Base-by-base conservation (phyloP, 2,888 invertebrate genomes). In the Sisyra nigra region DNA sequence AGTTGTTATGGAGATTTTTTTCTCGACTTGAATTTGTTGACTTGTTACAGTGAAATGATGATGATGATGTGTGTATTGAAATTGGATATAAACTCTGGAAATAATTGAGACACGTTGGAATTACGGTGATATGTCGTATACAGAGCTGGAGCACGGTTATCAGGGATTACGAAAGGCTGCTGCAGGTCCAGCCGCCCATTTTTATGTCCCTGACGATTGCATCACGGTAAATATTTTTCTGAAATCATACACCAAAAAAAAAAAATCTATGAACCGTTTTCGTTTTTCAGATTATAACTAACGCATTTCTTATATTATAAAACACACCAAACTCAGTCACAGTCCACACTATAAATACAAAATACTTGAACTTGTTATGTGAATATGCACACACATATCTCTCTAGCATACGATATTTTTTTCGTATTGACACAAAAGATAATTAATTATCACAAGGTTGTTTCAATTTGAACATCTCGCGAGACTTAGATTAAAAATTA, bases 121-220 rank as follows among this genome's bases (percentile, higher is more conserved):
- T 31, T 31, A n/a, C 10, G 31, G 10, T 31, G 11, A 31, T 31
- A 88, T 89, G 89, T 89, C 88, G 61, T 89, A 89, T 66, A 87
- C 87, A 61, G 88, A 89, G 71, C 69, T 89, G 57, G 89, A 89
- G 70, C 84, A 85, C 69, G 89, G 89, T 54, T 89, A 89, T 69
- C 88, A 87, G 73, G 88, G 81, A 56, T 71, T 85, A 61, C 75
- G 78, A 60, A 81, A 80, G 65, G 74, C 74, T 53, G 62, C 68
- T 57, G 62, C 68, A 57, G 55, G 61, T 52, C 69, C 71, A 50
- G 74, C 74, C 48, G 75, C 74, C 48, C 72, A 79, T 56, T 81
- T 82, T 66, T 80, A 77, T 68, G 72, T 81, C 58, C 81, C 80
- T 55, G 73, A 71, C 55, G 74, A 75, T 62, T 74, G 72, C 60